Base-by-base conservation (phyloP, 2,888 invertebrate genomes). In the Eumacrocentrus americanus region DNA sequence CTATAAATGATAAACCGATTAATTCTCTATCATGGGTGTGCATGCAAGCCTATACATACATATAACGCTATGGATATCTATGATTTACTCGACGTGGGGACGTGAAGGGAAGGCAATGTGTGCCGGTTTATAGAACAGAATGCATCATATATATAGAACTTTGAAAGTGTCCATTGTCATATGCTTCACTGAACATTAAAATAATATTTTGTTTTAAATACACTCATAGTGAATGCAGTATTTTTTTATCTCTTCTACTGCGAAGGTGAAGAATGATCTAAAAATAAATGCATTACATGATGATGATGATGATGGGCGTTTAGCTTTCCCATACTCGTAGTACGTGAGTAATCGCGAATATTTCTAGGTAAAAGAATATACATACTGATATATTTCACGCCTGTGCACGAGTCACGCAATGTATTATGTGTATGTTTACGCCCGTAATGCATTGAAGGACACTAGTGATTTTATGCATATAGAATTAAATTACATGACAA, bases 391-490 rank as follows among this genome's bases (percentile, higher is more conserved):
- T 11, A 47, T 47, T 25, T 14, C 50, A 50, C 50, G 50, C 50
- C 50, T 14, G 29, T 50, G 34, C 50, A 50, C 14, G 5, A 4
- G 50, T 50, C 50, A 50, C 34, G 50, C 50, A 50, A 29, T 50
- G 34, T 50, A 25, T 50, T 50, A 50, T 25, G 9, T 29, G 50
- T 34, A 20, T 20, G 18, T 29, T 50, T 50, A 25, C 35, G 29
- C 16, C 29, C 29, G 9, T 50, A 34, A 11, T 18, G 5, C 14
- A 14, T 16, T 50, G 50, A 50, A 50, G 50, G 50, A 29, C 34
- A 29, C 16, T 16, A 11, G 29, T 50, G 16, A 50, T 29, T 50
- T 50, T 18, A 34, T 42, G 11, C 29, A 1, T 16, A 23, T 18
- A 7, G 29, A 29, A 50, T 29, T 50, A 9, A 46, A 46, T 46